Conservation (phyloP, 2,797 vertebrate species). For the Thalassophryne amazonica region DNA sequence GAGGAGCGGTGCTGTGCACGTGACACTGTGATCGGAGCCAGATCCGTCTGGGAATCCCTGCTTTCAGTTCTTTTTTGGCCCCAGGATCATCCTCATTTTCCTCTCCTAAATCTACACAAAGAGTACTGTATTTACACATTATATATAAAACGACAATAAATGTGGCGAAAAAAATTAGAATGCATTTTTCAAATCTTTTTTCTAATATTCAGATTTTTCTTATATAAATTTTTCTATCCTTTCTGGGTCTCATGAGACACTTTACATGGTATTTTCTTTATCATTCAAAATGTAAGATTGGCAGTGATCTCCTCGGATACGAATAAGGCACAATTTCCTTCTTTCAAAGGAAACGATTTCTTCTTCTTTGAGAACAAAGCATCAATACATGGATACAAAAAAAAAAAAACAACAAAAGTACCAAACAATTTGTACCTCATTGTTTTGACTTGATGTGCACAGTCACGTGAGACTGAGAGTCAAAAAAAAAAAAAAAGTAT, state of each 20-base stretch:
- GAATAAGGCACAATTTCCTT: constrained; percentile 90
- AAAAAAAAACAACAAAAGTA: constrained; percentile 64
- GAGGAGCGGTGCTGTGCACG: constrained; percentile 79
- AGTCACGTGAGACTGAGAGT: constrained; percentile 55
- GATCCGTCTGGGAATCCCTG: constrained; percentile 77
- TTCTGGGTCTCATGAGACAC: constrained; percentile 70
- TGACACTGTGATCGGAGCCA: constrained; percentile 72
- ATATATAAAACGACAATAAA: constrained; percentile 71
- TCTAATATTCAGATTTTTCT: constrained; percentile 67
- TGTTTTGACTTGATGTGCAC: constrained; percentile 62
- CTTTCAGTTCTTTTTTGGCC: constrained; percentile 78
- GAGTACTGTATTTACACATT: constrained; percentile 93
- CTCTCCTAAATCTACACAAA: constrained; percentile 86
- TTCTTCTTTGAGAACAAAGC: constrained; percentile 61
- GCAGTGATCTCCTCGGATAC: constrained; percentile 84
- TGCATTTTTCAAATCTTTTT: constrained; percentile 83
- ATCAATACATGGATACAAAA: constrained; percentile 66
- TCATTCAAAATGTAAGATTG: constrained; percentile 82
- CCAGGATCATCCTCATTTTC: constrained; percentile 70
- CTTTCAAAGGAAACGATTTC: constrained; percentile 66
- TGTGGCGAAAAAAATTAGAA: constrained; percentile 76
- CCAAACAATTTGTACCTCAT: constrained; percentile 69
- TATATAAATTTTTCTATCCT: constrained; percentile 64
- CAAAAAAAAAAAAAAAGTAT: no score
- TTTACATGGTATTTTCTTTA: constrained; percentile 65